Percentiles rank a stretch among this genome's conserved stretches.
phyloP scores from a whole-genome alignment of 2,888 invertebrate species.

The Oligia fasciuncula region DNA sequence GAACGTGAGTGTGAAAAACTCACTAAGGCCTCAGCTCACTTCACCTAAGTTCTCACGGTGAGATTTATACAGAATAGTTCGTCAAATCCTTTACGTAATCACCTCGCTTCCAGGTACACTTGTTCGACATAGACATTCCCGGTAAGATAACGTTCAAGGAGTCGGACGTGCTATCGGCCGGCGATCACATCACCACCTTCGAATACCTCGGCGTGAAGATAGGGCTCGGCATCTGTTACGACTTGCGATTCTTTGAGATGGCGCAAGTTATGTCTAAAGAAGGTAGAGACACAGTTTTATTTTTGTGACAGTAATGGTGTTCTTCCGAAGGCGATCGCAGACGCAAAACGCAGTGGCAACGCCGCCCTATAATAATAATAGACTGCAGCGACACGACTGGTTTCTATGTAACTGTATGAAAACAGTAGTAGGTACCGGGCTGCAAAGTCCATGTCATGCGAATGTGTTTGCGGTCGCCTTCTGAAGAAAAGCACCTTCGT shows the following conservation, averaged over 20 bases:
- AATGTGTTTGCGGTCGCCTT: neutral
- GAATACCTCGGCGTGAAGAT: conserved; percentile 92
- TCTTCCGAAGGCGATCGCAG: neutral
- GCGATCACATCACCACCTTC: conserved; percentile 93
- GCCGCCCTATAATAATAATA: too few species aligned
- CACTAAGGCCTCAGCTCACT: too few species aligned
- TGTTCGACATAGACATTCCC: conserved; percentile 98
- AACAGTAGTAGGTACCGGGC: neutral
- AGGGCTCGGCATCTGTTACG: conserved; percentile 98
- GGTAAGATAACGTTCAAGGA: conserved; percentile 98
- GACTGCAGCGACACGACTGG: neutral
- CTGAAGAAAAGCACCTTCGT: neutral
- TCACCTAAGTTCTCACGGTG: neutral
- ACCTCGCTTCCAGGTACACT: conserved; percentile 92
- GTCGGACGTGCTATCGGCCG: conserved; percentile 95
- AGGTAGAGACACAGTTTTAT: conserved; percentile 38
- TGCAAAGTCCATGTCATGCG: too few species aligned
- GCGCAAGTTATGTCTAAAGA: conserved; percentile 92
- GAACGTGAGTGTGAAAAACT: too few species aligned
- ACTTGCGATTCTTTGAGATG: conserved; percentile 97
- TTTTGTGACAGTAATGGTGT: neutral
- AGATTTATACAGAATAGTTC: neutral
- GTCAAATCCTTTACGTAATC: neutral
- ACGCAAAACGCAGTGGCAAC: neutral
- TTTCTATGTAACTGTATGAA: neutral